Evolutionary conservation across 2,888 invertebrate genomes (phyloP).

Genomic region (Thecocarcelia acutangulata): DNA sequence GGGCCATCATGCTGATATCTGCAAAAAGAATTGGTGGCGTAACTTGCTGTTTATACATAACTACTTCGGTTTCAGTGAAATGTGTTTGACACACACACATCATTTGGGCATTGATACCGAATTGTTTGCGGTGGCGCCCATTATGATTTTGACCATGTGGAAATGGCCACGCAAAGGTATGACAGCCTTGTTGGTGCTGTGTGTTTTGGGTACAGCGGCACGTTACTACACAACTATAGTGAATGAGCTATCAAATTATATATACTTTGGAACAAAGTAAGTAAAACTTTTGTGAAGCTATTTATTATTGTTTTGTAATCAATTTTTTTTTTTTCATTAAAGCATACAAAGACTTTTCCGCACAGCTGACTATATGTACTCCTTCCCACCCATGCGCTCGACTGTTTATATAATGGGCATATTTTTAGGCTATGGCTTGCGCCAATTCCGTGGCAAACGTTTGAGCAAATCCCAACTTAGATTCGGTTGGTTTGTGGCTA

Average conservation of each 20-base stretch:
- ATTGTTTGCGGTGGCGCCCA: slow-evolving; percentile 85
- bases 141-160: slow-evolving; percentile 84
- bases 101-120: slow-evolving; percentile 88
- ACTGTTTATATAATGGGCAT: slow-evolving; percentile 88
- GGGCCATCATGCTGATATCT: slow-evolving; percentile 85
- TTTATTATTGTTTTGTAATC: neutral
- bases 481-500: slow-evolving; percentile 83
- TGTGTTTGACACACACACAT: slow-evolving; percentile 88
- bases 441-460: slow-evolving; percentile 81
- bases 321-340: slow-evolving; percentile 6
- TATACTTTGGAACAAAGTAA: slow-evolving; percentile 87
- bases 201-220: slow-evolving; percentile 83
- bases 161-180: slow-evolving; percentile 84
- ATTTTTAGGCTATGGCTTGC: slow-evolving; percentile 84
- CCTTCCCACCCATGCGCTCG: slow-evolving; percentile 85
- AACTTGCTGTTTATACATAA: slow-evolving; percentile 88
- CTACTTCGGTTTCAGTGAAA: slow-evolving; percentile 87
- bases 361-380: slow-evolving; percentile 87
- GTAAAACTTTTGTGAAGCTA: slow-evolving; percentile 73
- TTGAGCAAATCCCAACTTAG: slow-evolving; percentile 81
- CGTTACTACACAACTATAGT: slow-evolving; percentile 85
- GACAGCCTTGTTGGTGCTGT: slow-evolving; percentile 81
- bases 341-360: slow-evolving; percentile 86
- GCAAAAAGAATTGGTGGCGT: slow-evolving; percentile 87
- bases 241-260: slow-evolving; percentile 85